Base-by-base conservation (phyloP, 37 sponge, comb jelly and placozoan species). In the Bolinopsis microptera region DNA sequence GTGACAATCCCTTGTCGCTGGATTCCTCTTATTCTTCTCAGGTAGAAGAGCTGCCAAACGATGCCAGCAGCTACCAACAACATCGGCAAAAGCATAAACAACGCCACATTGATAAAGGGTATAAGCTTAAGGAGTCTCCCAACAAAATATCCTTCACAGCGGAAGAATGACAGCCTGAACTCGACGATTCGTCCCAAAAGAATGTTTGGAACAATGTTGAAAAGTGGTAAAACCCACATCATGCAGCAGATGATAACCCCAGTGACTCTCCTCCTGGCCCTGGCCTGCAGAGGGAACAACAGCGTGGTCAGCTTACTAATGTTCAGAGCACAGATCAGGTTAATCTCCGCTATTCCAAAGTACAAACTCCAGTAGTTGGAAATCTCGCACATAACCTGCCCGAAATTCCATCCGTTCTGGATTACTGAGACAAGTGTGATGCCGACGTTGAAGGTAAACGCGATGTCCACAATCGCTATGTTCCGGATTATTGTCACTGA, bases 281-380 rank as follows among this genome's bases (percentile, higher is more conserved):
- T 39, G 32, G 90, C 90, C 3, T 40, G 41, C 26, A 86, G 61
- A 23, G 90, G 90, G 26, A 23, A 28, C 13, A 86, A 25, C 0
- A 86, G 90, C 2, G 26, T 34, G 18, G 5, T 28, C 8, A 86
- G 41, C 26, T 86, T 86, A 3, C 61, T 41, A 1, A 86, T 13
- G 35, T 86, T 86, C 5, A 86, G 48, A 18, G 90, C 41, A 40
- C 90, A 86, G 5, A 86, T 86, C 9, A 41, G 61, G 36, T 24
- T 39, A n/a, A 86, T 86, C 26, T 86, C 90, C 1, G 61, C 37
- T 41, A 86, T 86, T 0, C 90, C 90, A 26, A 86, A 86, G 61
- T 36, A 86, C 0, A 39, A 48, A 41, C n/a, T 23, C 90, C 41
- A 86, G 35, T 86, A 86, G 35, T 34, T 86, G 90, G 90, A 24